A percentile compares a stretch with the other conserved stretches of the same genome.
phyloP scores from a whole-genome alignment of 2,797 vertebrate species.

The Nyctalus aviator region DNA sequence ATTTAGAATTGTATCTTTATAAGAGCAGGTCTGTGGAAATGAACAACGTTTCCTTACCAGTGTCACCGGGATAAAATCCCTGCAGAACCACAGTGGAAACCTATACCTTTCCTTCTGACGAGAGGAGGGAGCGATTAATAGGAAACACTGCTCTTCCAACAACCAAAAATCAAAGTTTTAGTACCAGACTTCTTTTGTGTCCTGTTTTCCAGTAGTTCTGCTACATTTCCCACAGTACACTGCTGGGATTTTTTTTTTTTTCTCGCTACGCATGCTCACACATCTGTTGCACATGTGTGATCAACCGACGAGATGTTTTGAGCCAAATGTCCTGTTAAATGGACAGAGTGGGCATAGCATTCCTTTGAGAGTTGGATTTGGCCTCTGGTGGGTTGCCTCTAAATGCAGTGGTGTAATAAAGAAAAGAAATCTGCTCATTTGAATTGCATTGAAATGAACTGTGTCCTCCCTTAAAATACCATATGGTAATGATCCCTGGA shows the following conservation, averaged over 20 bases:
- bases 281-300: constrained; percentile 92
- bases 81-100: constrained; percentile 81
- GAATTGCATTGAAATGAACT: constrained; percentile 90
- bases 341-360: constrained; percentile 89
- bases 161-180: constrained; percentile 85
- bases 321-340: constrained; percentile 90
- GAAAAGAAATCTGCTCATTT: constrained; percentile 88
- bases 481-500: constrained; percentile 88
- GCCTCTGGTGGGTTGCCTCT: constrained; percentile 89
- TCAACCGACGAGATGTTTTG: constrained; percentile 85
- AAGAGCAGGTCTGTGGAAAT: constrained; percentile 81
- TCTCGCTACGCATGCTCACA: constrained; percentile 87
- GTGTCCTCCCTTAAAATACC: constrained; percentile 90
- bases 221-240: constrained; percentile 88
- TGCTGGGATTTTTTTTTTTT: constrained; percentile 88
- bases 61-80: constrained; percentile 83
- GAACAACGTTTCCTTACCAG: constrained; percentile 80
- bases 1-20: constrained; percentile 83
- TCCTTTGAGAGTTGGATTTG: constrained; percentile 89
- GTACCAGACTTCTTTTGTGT: constrained; percentile 81
- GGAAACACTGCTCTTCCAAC: constrained; percentile 83
- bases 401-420: constrained; percentile 88
- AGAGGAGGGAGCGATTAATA: constrained; percentile 81
- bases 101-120: constrained; percentile 63
- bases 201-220: constrained; percentile 88